Evolutionary conservation across 2,797 vertebrate species (phyloP).

Genomic region (Prunella strophiata): DNA sequence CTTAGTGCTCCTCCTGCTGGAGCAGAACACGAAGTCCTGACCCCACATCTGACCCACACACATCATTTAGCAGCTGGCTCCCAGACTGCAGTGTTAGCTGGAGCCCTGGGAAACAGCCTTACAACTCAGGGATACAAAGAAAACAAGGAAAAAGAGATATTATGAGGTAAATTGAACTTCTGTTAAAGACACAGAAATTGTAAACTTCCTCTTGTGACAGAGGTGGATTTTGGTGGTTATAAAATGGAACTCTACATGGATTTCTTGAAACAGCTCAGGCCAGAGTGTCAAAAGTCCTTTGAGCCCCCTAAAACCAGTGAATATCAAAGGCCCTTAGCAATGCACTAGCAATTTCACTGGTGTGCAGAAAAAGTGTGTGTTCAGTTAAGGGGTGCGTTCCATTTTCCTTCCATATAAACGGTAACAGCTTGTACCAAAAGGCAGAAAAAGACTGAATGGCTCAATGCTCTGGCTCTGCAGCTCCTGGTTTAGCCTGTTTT

Average conservation of each 20-base stretch:
- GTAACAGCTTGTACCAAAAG: conserved; percentile 25
- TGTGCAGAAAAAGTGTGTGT: background rate
- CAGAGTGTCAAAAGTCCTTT: conserved; percentile 69
- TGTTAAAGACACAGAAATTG: conserved; percentile 60
- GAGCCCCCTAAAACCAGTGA: conserved; percentile 33
- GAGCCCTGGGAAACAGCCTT: conserved; percentile 42
- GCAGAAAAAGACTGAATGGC: conserved; percentile 23
- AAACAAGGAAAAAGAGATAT: conserved; percentile 54
- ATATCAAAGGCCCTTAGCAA: conserved; percentile 22
- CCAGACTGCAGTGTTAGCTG: conserved; percentile 10
- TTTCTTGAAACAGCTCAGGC: conserved; percentile 42
- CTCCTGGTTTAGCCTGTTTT: conserved; percentile 15
- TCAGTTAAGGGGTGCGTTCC: background rate
- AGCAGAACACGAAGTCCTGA: conserved; percentile 28
- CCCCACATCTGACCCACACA: background rate
- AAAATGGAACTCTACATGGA: background rate
- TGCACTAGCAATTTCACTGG: background rate
- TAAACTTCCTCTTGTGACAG: conserved; percentile 68
- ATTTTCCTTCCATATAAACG: background rate
- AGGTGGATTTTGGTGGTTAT: conserved; percentile 40
- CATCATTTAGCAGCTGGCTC: background rate
- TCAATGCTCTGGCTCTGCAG: conserved; percentile 24
- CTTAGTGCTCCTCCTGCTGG: conserved; percentile 40
- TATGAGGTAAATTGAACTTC: conserved; percentile 73
- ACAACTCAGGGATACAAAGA: conserved; percentile 31